Percentiles rank a stretch among this genome's conserved stretches.
These are phyloP conservation scores for Lucilia sericata DNA, from an alignment of 1,140 invertebrate genomes.

Conservation along the genomic window DNA sequence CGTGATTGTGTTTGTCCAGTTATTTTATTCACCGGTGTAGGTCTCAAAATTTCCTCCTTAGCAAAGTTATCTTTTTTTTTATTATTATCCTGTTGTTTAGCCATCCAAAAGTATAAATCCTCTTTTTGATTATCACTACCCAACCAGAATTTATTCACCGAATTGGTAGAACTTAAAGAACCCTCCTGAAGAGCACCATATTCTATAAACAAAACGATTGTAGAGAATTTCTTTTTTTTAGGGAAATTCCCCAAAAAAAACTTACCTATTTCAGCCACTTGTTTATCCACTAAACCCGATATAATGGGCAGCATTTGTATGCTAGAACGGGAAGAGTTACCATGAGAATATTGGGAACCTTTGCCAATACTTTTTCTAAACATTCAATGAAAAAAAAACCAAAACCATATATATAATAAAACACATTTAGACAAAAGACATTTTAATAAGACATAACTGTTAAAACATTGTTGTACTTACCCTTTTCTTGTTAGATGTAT, in stretches of 20 bases:
- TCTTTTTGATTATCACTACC: constrained; percentile 73
- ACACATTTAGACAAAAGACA: constrained; percentile 22
- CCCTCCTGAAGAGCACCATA: constrained; percentile 82
- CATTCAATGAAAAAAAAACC: neutral
- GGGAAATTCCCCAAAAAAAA: neutral
- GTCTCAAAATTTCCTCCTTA: constrained; percentile 55
- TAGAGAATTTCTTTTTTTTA: neutral
- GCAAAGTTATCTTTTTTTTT: constrained; percentile 66
- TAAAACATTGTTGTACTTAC: constrained; percentile 53
- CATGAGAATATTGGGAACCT: constrained; percentile 65
- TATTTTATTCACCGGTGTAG: constrained; percentile 54
- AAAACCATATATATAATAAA: neutral
- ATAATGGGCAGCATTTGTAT: constrained; percentile 68
- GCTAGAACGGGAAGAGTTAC: constrained; percentile 67
- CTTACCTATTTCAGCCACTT: constrained; percentile 64
- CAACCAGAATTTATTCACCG: constrained; percentile 70
- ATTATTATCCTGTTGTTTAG: constrained; percentile 84
- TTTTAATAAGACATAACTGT: neutral
- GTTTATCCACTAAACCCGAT: constrained; percentile 65
- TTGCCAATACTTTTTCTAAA: constrained; percentile 61
- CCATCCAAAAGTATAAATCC: constrained; percentile 96
- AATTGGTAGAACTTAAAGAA: constrained; percentile 69
- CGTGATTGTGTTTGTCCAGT: constrained; percentile 54
- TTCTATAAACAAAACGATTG: constrained; percentile 67
- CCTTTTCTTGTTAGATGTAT: constrained; percentile 61